phyloP scores from a whole-genome alignment of 2,113 vertebrate genomes.

The Holacanthus passer region DNA sequence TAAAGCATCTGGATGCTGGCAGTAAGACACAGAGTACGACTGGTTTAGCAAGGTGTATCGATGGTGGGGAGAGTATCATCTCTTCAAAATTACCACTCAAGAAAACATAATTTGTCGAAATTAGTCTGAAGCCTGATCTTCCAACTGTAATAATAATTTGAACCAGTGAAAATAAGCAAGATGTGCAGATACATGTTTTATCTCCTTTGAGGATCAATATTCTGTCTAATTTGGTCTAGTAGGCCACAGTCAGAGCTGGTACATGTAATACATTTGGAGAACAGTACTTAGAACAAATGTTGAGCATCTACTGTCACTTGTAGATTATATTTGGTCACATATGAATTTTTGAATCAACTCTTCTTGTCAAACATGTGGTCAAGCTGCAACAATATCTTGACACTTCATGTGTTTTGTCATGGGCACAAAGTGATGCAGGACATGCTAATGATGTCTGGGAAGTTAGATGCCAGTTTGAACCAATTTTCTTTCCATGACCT shows the following conservation, averaged over 20 bases:
- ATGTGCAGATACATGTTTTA: background rate
- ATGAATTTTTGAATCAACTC: background rate
- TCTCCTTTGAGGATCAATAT: background rate
- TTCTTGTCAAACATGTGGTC: background rate
- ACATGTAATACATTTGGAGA: background rate
- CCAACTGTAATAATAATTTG: conserved; percentile 7
- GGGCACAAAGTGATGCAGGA: background rate
- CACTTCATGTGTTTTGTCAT: background rate
- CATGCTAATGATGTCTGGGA: background rate
- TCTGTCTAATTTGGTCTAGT: background rate
- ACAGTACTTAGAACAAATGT: background rate
- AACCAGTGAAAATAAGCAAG: background rate
- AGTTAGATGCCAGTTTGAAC: background rate
- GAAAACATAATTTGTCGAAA: background rate
- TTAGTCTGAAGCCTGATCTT: background rate
- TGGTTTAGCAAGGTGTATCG: background rate
- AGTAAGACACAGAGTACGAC: background rate
- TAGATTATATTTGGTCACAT: background rate
- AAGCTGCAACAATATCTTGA: background rate
- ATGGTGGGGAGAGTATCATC: background rate
- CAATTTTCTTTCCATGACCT: background rate
- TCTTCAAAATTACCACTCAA: conserved; percentile 2
- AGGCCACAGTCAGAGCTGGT: background rate
- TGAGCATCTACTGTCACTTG: background rate
- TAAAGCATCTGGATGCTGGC: conserved; percentile 20